Evolutionary conservation across 2,113 vertebrate species (phyloP), one percentile per base, ranked within the genome.

Genomic region (Trachemys scripta): DNA sequence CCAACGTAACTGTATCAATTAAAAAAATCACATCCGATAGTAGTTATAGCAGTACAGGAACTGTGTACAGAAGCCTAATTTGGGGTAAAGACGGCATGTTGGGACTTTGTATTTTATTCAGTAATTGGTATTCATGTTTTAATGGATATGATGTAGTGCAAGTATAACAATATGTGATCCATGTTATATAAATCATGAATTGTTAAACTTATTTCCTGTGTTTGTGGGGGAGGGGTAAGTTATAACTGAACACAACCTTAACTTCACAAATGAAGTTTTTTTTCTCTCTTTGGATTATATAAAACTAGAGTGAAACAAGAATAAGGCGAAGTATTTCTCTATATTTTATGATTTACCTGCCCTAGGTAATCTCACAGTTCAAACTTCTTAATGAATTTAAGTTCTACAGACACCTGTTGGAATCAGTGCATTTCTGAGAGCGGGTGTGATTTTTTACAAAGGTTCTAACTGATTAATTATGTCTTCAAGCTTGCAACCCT

Each of bases 71-170:
- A 72, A 72, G n/a, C 17, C n/a, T n/a, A 38, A 47, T 84, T 94
- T 91, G 96, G 76, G 76, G 88, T 93, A 83, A 88, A 84, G 84
- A 56, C 57, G 92, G 91, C 88, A 76, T 53, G 31, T 50, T 88
- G 91, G 57, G 84, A 83, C 82, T 94, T 47, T 45, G 54, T 82
- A 89, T 91, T 95, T 96, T 95, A 92, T 97, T 96, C 96, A 96
- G 88, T 96, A 88, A 85, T 59, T 2, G 24, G 86, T 83, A 87
- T 89, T 96, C 94, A 95, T 95, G 87, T n/a, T 94, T 95, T 82
- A 89, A 42, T 20, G 82, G 95, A 94, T 79, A 85, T 88, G 85
- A 76, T 89, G 82, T 54, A 84, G 38, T 4, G 25, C 65, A 96
- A 94, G 96, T 92, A 95, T 84, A 95, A 91, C 69, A 95, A 92